Percentiles rank a stretch among this genome's conserved stretches.
phyloP scores from a whole-genome alignment of 2,888 invertebrate genomes.

The Lacanobia wlatinum region DNA sequence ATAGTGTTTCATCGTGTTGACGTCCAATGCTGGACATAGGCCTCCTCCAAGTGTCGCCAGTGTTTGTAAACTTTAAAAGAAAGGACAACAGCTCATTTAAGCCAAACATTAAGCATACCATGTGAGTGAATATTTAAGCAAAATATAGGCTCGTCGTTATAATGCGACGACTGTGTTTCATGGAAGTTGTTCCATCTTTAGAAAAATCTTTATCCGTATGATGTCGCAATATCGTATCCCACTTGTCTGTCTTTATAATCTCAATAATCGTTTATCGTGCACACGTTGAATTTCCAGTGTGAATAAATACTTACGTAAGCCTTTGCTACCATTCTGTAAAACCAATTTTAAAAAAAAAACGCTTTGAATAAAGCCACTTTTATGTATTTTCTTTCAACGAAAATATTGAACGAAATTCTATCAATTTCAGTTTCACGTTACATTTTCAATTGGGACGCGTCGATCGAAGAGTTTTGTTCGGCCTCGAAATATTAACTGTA shows the following conservation, averaged over 20 bases:
- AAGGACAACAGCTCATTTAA: too few relatives aligned
- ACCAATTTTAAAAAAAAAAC: conserved; percentile 33
- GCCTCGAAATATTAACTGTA: conserved; percentile 31
- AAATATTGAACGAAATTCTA: conserved; percentile 32
- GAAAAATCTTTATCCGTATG: neutral
- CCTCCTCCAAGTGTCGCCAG: too few relatives aligned
- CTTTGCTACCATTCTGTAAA: conserved; percentile 2
- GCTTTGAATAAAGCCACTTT: conserved; percentile 27
- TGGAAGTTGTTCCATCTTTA: neutral
- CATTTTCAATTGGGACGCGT: conserved; percentile 52
- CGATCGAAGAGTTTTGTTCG: conserved; percentile 23
- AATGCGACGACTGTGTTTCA: neutral
- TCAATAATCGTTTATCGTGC: neutral
- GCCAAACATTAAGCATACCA: too few relatives aligned
- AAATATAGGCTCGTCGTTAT: neutral
- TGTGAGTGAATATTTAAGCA: neutral
- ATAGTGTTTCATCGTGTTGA: too few relatives aligned
- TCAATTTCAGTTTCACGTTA: conserved; percentile 45
- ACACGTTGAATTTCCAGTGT: neutral
- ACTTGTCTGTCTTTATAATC: neutral
- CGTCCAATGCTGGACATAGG: too few relatives aligned
- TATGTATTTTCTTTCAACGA: conserved; percentile 34
- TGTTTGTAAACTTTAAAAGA: too few relatives aligned
- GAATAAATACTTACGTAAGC: neutral
- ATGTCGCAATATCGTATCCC: neutral